phyloP scores from a whole-genome alignment of 1,140 invertebrate species.

The Coptotermes formosanus region DNA sequence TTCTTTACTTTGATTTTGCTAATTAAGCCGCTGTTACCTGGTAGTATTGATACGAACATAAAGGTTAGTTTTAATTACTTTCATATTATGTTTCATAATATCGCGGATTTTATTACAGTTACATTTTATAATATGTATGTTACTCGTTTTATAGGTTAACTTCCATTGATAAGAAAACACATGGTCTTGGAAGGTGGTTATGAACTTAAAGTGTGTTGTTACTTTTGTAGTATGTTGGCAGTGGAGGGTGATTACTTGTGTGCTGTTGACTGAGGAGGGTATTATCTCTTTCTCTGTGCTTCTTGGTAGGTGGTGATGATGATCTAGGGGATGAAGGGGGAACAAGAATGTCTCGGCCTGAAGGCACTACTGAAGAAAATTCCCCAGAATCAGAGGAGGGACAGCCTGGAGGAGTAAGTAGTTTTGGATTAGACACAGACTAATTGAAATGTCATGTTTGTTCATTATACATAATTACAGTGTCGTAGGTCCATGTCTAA shows the following conservation, averaged over 20 bases:
- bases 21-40: not conserved
- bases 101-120: too few relatives aligned
- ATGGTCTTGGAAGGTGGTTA: too few relatives aligned
- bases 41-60: not conserved
- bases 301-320: slow-evolving; percentile 66
- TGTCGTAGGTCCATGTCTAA: not conserved
- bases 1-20: not conserved
- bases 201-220: too few relatives aligned
- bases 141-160: too few relatives aligned
- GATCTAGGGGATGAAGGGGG: slow-evolving; percentile 56
- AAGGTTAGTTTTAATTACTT: too few relatives aligned
- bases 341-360: slow-evolving; percentile 42
- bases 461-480: not conserved
- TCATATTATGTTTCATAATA: too few relatives aligned
- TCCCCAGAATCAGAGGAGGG: slow-evolving; percentile 72
- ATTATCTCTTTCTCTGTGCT: slow-evolving; percentile 32
- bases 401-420: slow-evolving; percentile 50
- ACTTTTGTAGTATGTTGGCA: too few relatives aligned
- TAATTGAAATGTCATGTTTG: not conserved
- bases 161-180: too few relatives aligned
- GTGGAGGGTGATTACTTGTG: too few relatives aligned
- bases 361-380: slow-evolving; percentile 53
- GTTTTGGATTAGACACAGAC: not conserved
- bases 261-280: too few relatives aligned
- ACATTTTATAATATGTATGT: too few relatives aligned